These are phyloP conservation scores for Lophura nycthemera DNA, from an alignment of 2,113 vertebrate species.

Conservation along the genomic window DNA sequence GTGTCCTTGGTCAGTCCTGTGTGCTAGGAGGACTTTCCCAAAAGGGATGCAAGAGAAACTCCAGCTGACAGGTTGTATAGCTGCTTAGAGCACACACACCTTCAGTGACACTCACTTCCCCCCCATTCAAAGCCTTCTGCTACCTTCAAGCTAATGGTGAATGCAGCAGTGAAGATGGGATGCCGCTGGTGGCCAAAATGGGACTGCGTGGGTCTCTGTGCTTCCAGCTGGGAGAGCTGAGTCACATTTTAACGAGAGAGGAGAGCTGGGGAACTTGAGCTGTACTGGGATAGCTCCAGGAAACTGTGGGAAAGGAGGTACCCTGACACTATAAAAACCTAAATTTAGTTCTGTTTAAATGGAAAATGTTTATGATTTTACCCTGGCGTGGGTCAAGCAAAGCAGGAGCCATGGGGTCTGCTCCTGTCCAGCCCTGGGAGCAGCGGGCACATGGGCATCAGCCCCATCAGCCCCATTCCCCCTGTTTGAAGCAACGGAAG, in stretches of 20 bases:
- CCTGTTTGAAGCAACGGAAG: not conserved
- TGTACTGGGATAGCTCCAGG: not conserved
- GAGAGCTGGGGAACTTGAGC: not conserved
- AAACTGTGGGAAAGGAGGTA: constrained; percentile 58
- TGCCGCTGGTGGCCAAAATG: not conserved
- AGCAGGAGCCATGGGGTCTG: not conserved
- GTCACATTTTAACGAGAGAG: not conserved
- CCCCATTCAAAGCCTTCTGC: not conserved
- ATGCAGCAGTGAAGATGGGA: not conserved
- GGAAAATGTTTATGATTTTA: constrained; percentile 5
- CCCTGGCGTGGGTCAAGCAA: not conserved
- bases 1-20: not conserved
- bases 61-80: not conserved
- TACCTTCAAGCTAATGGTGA: not conserved
- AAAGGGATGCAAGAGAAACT: not conserved
- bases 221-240: constrained; percentile 48
- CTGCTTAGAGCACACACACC: not conserved
- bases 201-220: not conserved
- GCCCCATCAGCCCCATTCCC: not conserved
- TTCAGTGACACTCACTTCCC: not conserved
- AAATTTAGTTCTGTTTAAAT: constrained; percentile 17
- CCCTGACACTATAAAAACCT: not conserved
- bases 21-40: not conserved
- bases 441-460: not conserved
- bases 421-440: too few relatives aligned